Base-by-base conservation (phyloP, 23 tunicate genomes). In the Trididemnum nubilum region DNA sequence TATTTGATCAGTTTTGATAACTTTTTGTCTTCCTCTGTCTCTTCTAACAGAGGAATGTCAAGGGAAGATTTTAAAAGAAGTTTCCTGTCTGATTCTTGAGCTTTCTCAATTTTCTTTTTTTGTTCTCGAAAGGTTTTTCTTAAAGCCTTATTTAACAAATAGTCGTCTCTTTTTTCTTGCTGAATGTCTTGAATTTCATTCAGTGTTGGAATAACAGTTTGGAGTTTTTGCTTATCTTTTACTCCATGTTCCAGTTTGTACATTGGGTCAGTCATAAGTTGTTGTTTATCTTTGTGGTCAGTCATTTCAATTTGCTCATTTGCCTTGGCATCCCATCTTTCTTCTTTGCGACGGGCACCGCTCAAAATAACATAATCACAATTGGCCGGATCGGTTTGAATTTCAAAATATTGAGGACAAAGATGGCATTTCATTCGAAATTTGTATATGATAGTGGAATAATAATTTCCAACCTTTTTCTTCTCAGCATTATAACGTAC, bases 221-320 rank as follows among this genome's bases (percentile, higher is more conserved):
- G 64, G 36, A 91, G 64, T 71, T 91, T 91, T 49, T 59, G 24
- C 44, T 82, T 75, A 58, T 91, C 97, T 37, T 91, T 86, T 2
- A 76, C 88, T 31, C 35, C 80, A 60, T 91, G 97, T 35, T 91
- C 97, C 31, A 91, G 66, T 69, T 91, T 91, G 67, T 64, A 91
- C 97, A 91, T 91, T 0, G 97, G 92, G 40, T 91, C 85, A n/a
- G 85, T 91, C 51, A 60, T 77, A 36, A 91, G 70, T 36, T 91
- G 61, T 74, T 91, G 76, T 72, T 91, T 91, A n/a, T 78, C 97
- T 12, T 65, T 61, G 35, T 86, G 87, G 32, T 91, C 97, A 39
- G 97, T 91, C 87, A 83, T 91, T 67, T 85, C 90, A 71, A 91
- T 91, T 85, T 95, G 99, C 78, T 89, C 99, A 39, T 95, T 95